phyloP scores from a whole-genome alignment of 2,888 invertebrate genomes.

The Sphaerophoria taeniata region DNA sequence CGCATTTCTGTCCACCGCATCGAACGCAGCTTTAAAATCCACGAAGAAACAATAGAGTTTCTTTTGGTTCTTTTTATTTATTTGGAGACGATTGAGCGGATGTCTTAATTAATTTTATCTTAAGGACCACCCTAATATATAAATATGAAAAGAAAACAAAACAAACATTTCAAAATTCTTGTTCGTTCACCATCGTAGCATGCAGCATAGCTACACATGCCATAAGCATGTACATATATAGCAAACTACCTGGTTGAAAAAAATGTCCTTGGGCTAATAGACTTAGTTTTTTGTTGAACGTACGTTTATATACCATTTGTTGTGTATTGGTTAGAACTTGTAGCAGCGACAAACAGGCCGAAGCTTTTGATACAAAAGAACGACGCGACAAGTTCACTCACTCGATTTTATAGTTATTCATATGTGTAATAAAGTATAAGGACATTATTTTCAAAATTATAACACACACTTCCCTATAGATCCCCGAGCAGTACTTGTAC shows the following conservation, averaged over 20 bases:
- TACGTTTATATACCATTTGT: background rate
- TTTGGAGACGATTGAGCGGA: no score
- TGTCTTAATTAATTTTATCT: no score
- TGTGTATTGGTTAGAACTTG: slow-evolving; percentile 2
- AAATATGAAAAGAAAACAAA: slow-evolving; percentile 17
- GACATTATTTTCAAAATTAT: slow-evolving; percentile 11
- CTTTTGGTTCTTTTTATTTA: no score
- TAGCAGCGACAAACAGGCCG: background rate
- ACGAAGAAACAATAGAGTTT: no score
- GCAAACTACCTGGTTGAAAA: slow-evolving; percentile 16
- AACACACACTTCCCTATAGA: slow-evolving; percentile 52
- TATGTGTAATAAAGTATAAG: background rate
- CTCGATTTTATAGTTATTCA: slow-evolving; percentile 4
- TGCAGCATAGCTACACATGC: background rate
- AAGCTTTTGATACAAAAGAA: slow-evolving; percentile 13
- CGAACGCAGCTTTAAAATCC: no score
- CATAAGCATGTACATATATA: background rate
- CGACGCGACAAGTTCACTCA: slow-evolving; percentile 67
- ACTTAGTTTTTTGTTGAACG: background rate
- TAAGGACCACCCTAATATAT: no score
- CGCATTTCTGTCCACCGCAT: no score
- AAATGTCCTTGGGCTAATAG: slow-evolving; percentile 57
- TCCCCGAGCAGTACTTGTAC: slow-evolving; percentile 1
- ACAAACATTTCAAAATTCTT: slow-evolving; percentile 34
- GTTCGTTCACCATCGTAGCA: background rate